phyloP scores from a whole-genome alignment of 1,140 invertebrate genomes.

The Dendrolimus kikuchii region DNA sequence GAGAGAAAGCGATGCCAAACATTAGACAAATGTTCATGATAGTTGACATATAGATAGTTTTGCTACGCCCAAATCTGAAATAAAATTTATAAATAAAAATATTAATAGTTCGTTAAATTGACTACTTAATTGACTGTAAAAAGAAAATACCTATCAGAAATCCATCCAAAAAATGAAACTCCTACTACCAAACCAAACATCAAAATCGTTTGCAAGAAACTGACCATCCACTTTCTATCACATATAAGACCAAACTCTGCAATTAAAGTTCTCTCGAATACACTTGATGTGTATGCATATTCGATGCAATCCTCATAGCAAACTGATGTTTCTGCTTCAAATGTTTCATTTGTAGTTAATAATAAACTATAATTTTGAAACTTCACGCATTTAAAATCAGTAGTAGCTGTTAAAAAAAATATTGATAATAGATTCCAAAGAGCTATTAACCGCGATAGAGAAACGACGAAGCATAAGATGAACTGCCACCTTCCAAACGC shows the following conservation, averaged over 20 bases:
- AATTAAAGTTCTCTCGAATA: conserved; percentile 29
- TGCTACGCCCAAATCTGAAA: conserved; percentile 37
- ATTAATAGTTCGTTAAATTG: neutral
- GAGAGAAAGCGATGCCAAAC: conserved; percentile 20
- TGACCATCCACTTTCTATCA: conserved; percentile 30
- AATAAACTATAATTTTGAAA: neutral
- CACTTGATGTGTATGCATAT: conserved; percentile 24
- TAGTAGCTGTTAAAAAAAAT: conserved; percentile 31
- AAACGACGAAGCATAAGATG: conserved; percentile 13
- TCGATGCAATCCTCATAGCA: conserved; percentile 29
- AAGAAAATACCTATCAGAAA: conserved; percentile 36
- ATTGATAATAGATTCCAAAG: conserved; percentile 30
- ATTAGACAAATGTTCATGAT: conserved; percentile 24
- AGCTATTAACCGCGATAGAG: conserved; percentile 21
- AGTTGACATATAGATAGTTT: conserved; percentile 19
- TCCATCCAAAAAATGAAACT: conserved; percentile 31
- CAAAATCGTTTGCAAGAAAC: conserved; percentile 29
- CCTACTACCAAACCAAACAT: conserved; percentile 37
- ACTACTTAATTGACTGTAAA: no score
- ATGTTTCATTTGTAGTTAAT: conserved; percentile 15
- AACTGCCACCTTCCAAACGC: conserved; percentile 31
- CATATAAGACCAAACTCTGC: conserved; percentile 37
- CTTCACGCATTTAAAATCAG: conserved; percentile 29
- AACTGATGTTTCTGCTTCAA: conserved; percentile 14
- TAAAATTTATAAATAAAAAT: conserved; percentile 6